These are phyloP conservation scores for Anas bahamensis DNA, from an alignment of 2,797 vertebrate genomes.

Conservation along the genomic window DNA sequence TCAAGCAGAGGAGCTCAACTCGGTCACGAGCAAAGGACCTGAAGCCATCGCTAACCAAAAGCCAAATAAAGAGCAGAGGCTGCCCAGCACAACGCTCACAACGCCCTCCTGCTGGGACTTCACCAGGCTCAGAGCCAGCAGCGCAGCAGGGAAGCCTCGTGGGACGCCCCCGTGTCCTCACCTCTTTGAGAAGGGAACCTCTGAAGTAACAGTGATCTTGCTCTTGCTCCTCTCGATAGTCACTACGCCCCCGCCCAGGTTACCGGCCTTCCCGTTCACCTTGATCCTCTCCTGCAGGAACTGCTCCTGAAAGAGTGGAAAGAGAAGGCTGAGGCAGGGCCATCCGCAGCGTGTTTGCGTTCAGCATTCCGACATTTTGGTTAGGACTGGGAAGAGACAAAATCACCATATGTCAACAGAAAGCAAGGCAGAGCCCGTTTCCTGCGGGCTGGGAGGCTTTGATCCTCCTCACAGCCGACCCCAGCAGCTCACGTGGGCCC, in stretches of 20 bases:
- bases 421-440: fast-evolving
- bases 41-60: not conserved
- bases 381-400: not conserved
- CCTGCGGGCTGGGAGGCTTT: fast-evolving
- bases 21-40: not conserved
- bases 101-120: not conserved
- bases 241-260: conserved; percentile 92
- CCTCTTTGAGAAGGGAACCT: conserved; percentile 99
- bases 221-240: conserved; percentile 98
- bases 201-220: conserved; percentile 95
- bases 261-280: conserved; percentile 96
- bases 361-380: fast-evolving
- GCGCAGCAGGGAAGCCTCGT: fast-evolving
- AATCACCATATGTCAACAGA: fast-evolving
- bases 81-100: not conserved
- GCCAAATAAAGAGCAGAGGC: not conserved
- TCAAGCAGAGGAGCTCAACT: too few species aligned
- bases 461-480: fast-evolving
- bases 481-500: fast-evolving
- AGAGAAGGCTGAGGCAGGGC: fast-evolving
- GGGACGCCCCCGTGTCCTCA: conserved; percentile 1
- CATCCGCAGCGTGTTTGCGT: fast-evolving
- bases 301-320: conserved; percentile 85
- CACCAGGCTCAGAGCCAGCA: not conserved
- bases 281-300: conserved; percentile 98